Percentiles rank a stretch among this genome's conserved stretches.
Conservation (phyloP, 2,888 invertebrate species). For the Belgica antarctica region DNA sequence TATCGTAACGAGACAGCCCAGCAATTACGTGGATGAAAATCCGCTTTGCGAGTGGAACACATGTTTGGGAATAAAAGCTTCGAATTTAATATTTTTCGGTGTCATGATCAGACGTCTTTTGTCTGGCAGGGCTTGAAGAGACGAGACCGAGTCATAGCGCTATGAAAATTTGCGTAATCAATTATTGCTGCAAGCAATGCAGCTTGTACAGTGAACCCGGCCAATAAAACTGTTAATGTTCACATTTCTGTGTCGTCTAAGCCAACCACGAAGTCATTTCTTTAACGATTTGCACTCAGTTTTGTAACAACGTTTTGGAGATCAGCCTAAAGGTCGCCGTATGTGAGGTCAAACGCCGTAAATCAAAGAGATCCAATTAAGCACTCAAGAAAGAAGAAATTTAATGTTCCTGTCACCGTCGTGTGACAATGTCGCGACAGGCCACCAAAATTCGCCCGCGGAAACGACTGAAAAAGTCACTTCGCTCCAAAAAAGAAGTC, state of each 20-base stretch:
- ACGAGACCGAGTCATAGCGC: neutral
- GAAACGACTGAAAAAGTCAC: too few species aligned
- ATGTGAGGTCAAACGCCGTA: slow-evolving; percentile 18
- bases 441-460: too few species aligned
- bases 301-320: slow-evolving; percentile 23
- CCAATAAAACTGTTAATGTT: neutral
- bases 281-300: slow-evolving; percentile 1
- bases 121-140: neutral
- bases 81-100: neutral
- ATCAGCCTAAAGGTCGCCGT: slow-evolving; percentile 9
- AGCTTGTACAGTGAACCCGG: neutral
- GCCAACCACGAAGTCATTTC: neutral
- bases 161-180: slow-evolving; percentile 18
- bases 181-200: neutral
- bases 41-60: neutral
- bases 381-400: too few species aligned
- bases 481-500: too few species aligned
- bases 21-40: neutral
- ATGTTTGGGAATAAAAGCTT: too few species aligned
- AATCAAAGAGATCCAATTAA: slow-evolving; percentile 33
- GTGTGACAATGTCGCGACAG: too few species aligned
- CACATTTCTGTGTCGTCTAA: neutral
- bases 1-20: neutral
- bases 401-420: too few species aligned
- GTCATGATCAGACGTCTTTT: slow-evolving; percentile 6